Percentiles rank a stretch among this genome's conserved stretches.
Conservation (phyloP, 2,797 vertebrate genomes). For the Apodemus agrarius region DNA sequence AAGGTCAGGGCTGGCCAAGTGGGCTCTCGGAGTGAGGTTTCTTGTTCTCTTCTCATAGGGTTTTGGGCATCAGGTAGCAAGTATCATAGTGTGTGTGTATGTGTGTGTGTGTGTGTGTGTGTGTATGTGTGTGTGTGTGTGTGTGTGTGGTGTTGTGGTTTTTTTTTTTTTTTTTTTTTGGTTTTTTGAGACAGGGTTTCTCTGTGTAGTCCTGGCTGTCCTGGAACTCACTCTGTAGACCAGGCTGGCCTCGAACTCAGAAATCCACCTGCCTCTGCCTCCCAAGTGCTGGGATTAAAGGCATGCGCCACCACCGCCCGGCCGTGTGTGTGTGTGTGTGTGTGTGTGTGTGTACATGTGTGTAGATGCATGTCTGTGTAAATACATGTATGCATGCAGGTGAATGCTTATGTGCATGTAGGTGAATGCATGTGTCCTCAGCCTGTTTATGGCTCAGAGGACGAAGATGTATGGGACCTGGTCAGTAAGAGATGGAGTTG, state of each 20-base stretch:
- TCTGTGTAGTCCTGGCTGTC: no score
- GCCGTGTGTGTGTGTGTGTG: rapidly evolving
- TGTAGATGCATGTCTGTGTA: rapidly evolving
- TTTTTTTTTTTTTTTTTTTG: no score
- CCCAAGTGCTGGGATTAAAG: no score
- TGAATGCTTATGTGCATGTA: background rate
- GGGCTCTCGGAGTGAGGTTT: background rate
- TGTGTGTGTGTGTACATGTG: background rate
- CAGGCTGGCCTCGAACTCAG: no score
- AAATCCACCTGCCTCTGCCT: no score
- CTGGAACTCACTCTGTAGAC: no score
- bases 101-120: rapidly evolving
- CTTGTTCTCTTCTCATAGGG: background rate
- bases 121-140: background rate
- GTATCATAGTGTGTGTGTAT: rapidly evolving
- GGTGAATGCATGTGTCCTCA: background rate
- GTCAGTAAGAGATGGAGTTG: background rate
- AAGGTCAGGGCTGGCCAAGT: background rate
- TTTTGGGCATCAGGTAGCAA: background rate
- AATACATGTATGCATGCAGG: background rate
- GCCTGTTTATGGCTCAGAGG: background rate
- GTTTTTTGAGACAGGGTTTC: no score
- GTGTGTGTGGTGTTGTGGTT: no score
- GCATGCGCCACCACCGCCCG: no score
- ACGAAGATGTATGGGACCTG: background rate